Evolutionary conservation across 2,797 vertebrate genomes (phyloP).

Genomic region (Heteromormyrus szaboi): DNA sequence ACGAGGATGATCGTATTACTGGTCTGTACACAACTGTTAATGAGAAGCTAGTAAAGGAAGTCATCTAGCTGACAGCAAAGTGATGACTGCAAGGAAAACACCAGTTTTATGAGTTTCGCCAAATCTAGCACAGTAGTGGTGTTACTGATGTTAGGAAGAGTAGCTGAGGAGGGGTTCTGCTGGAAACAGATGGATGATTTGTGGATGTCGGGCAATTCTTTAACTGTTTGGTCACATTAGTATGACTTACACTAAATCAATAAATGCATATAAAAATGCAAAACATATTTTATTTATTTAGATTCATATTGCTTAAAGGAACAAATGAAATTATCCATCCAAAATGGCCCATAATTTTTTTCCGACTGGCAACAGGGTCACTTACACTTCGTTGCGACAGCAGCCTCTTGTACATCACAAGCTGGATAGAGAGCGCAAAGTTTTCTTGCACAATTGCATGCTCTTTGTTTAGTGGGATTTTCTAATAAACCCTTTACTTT

Average conservation of each 20-base stretch:
- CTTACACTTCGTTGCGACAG: too few species aligned
- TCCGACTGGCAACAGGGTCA: too few species aligned
- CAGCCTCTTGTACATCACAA: too few species aligned
- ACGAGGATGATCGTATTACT: neutral
- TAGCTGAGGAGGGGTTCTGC: neutral
- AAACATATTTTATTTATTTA: neutral
- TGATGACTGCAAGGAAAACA: neutral
- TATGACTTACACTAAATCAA: neutral
- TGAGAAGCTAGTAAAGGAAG: neutral
- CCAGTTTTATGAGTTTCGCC: neutral
- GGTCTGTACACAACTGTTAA: neutral
- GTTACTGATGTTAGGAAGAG: neutral
- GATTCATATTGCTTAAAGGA: neutral
- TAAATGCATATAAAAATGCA: neutral
- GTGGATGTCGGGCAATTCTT: neutral
- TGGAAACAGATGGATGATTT: neutral
- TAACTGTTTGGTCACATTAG: neutral
- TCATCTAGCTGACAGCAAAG: neutral
- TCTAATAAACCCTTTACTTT: neutral
- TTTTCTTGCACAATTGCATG: too few species aligned
- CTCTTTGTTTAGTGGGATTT: too few species aligned
- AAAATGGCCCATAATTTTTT: too few species aligned
- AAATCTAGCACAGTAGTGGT: neutral
- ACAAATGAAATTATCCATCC: neutral
- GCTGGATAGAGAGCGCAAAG: too few species aligned